phyloP scores from a whole-genome alignment of 1,140 invertebrate species.

The Ericerus pela region DNA sequence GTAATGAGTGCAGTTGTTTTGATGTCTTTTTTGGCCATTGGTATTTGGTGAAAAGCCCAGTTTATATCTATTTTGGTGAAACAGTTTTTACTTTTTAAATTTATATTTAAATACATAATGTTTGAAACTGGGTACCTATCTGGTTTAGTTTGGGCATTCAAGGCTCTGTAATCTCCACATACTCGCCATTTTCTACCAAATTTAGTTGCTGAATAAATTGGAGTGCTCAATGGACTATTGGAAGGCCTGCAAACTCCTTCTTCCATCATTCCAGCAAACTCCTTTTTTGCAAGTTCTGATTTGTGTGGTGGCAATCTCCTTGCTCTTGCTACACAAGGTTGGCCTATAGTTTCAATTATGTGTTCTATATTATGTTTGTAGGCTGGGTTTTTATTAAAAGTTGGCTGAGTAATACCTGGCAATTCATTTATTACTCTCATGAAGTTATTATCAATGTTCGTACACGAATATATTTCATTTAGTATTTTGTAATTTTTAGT shows the following conservation, averaged over 20 bases:
- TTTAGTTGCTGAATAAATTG: conserved; percentile 33
- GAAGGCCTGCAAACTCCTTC: conserved; percentile 24
- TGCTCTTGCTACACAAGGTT: conserved; percentile 28
- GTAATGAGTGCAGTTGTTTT: conserved; percentile 28
- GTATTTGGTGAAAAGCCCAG: conserved; percentile 35
- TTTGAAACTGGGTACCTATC: conserved; percentile 29
- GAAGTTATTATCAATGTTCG: no score
- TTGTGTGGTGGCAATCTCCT: conserved; percentile 28
- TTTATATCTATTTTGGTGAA: conserved; percentile 35
- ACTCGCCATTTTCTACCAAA: conserved; percentile 31
- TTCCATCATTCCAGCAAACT: conserved; percentile 27
- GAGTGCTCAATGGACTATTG: conserved; percentile 30
- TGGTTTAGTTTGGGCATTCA: conserved; percentile 33
- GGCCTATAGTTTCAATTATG: conserved; percentile 24
- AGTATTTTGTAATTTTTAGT: no score
- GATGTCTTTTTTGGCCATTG: conserved; percentile 26
- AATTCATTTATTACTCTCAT: no score
- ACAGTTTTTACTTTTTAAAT: conserved; percentile 27
- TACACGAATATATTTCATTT: no score
- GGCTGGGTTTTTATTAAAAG: no score
- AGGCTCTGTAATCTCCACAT: conserved; percentile 34
- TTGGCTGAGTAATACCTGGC: no score
- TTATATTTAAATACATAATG: conserved; percentile 26
- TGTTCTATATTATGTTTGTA: conserved; percentile 30
- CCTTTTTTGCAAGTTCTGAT: conserved; percentile 20